Evolutionary conservation across 2,113 vertebrate genomes (phyloP).

Genomic region (Lutjanus erythropterus): DNA sequence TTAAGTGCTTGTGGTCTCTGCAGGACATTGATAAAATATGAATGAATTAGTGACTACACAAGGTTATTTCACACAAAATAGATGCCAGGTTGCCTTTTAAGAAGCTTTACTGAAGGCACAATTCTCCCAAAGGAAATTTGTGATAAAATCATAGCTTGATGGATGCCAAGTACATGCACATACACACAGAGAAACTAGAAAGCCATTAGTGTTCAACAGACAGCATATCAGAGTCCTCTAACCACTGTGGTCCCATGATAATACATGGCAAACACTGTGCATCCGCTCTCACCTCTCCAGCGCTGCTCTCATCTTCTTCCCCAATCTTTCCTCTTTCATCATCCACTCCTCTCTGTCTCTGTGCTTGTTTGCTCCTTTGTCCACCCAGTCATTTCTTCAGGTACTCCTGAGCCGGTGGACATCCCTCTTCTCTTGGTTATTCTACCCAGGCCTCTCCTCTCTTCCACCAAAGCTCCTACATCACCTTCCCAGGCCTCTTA

Average conservation of each 20-base stretch:
- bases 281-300: constrained; percentile 21
- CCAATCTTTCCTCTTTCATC: constrained; percentile 25
- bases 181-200: constrained; percentile 37
- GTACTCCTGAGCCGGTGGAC: background rate
- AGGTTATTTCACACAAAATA: constrained; percentile 45
- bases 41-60: constrained; percentile 54
- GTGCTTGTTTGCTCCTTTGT: constrained; percentile 20
- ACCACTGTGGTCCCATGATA: constrained; percentile 49
- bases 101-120: constrained; percentile 42
- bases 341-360: constrained; percentile 11
- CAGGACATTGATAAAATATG: constrained; percentile 59
- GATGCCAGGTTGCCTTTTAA: constrained; percentile 50
- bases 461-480: background rate
- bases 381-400: constrained; percentile 25
- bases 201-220: constrained; percentile 69
- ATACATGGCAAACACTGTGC: constrained; percentile 45
- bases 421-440: background rate
- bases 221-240: constrained; percentile 52
- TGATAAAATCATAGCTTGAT: constrained; percentile 58
- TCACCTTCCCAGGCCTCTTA: background rate
- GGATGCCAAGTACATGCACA: constrained; percentile 43
- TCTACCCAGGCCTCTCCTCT: background rate
- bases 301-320: constrained; percentile 19
- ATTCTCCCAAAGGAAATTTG: constrained; percentile 56
- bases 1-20: constrained; percentile 50